Conservation (phyloP, 2,888 invertebrate species). For the Drosophila quinaria region DNA sequence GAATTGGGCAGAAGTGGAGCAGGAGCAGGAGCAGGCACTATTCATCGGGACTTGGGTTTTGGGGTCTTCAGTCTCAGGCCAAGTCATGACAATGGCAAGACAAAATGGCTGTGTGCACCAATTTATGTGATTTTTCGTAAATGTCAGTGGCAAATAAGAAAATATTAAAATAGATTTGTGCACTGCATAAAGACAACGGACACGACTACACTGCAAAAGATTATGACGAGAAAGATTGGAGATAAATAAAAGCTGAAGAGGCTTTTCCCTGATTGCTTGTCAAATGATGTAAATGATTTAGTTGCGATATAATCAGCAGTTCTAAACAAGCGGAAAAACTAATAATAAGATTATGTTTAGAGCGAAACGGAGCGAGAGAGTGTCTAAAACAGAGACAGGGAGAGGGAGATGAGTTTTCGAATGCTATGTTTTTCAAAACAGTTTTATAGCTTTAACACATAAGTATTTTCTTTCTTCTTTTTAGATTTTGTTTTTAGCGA, state of each 20-base stretch:
- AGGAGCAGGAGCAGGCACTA: slow-evolving; percentile 15
- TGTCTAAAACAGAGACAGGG: neutral
- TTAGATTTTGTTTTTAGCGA: neutral
- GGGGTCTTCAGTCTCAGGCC: slow-evolving; percentile 4
- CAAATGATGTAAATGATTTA: slow-evolving; percentile 33
- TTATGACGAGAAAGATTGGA: slow-evolving; percentile 37
- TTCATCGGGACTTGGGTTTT: slow-evolving; percentile 9
- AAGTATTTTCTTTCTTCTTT: no score
- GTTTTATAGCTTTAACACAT: no score
- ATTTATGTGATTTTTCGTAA: slow-evolving; percentile 79
- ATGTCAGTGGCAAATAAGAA: slow-evolving; percentile 81
- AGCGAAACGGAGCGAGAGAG: neutral
- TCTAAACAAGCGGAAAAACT: neutral
- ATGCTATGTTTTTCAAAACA: no score
- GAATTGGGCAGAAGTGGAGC: slow-evolving; percentile 28
- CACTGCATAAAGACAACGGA: slow-evolving; percentile 68
- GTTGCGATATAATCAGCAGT: slow-evolving; percentile 13
- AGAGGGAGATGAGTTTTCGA: no score
- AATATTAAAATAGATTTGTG: slow-evolving; percentile 82
- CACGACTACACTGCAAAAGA: slow-evolving; percentile 48
- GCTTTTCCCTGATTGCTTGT: slow-evolving; percentile 45
- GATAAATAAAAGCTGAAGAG: slow-evolving; percentile 33
- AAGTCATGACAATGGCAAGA: slow-evolving; percentile 40
- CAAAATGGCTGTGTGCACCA: slow-evolving; percentile 76
- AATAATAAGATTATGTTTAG: neutral